A percentile compares a stretch with the other conserved stretches of the same genome.
Evolutionary conservation across 2,888 invertebrate genomes (phyloP).

Genomic region (Parelbella ahira): DNA sequence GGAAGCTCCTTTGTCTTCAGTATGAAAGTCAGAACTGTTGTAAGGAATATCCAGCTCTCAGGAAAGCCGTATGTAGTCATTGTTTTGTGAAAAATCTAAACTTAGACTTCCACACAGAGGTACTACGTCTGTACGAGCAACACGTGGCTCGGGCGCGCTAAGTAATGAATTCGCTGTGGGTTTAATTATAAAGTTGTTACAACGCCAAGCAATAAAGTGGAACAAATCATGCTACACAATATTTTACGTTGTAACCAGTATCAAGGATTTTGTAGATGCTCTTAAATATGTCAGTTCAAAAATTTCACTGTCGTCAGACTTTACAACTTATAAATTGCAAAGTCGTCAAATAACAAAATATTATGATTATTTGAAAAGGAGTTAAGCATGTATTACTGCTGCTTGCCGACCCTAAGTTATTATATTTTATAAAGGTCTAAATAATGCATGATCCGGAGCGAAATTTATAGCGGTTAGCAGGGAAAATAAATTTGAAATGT

Average conservation of each 20-base stretch:
- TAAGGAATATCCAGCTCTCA: constrained; percentile 66
- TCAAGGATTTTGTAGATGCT: constrained; percentile 45
- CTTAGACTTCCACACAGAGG: constrained; percentile 54
- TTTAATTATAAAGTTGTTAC: constrained; percentile 61
- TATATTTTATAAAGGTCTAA: constrained; percentile 44
- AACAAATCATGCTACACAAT: constrained; percentile 47
- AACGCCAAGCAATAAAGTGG: constrained; percentile 44
- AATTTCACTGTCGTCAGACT: constrained; percentile 43
- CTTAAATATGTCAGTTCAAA: constrained; percentile 40
- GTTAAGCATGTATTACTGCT: constrained; percentile 46
- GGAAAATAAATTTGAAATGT: constrained; percentile 37
- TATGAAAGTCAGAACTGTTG: constrained; percentile 76
- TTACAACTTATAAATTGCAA: constrained; percentile 53
- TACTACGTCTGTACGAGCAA: constrained; percentile 51
- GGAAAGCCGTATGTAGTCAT: constrained; percentile 56
- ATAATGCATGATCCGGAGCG: constrained; percentile 41
- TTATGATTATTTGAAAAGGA: constrained; percentile 45
- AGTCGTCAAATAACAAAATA: constrained; percentile 42
- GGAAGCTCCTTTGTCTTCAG: constrained; percentile 73
- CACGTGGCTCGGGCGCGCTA: constrained; percentile 57
- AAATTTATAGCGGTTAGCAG: constrained; percentile 44
- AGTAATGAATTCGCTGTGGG: constrained; percentile 59
- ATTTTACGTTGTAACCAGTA: constrained; percentile 38
- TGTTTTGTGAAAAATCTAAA: constrained; percentile 70
- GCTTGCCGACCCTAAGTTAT: constrained; percentile 40